Evolutionary conservation across 2,113 vertebrate species (phyloP).

Genomic region (Pionites leucogaster): DNA sequence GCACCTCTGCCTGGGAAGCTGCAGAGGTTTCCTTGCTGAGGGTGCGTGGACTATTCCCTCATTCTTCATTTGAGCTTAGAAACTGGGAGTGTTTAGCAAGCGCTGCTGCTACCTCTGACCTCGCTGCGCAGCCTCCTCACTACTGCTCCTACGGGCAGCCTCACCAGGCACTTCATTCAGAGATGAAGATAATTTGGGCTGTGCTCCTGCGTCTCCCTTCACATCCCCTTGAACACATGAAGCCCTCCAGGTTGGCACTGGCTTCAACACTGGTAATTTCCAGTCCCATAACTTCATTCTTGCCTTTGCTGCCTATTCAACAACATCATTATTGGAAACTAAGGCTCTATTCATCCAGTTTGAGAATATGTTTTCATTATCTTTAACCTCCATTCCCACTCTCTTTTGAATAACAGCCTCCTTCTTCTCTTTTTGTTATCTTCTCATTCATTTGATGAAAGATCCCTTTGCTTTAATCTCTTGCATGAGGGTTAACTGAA

Average conservation of each 20-base stretch:
- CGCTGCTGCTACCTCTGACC: not conserved
- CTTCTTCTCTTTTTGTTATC: conserved; percentile 43
- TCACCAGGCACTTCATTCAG: not conserved
- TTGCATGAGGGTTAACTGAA: conserved; percentile 29
- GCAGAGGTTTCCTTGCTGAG: not conserved
- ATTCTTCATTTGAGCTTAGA: not conserved
- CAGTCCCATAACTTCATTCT: conserved; percentile 31
- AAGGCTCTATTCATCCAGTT: conserved; percentile 53
- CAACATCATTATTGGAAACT: conserved; percentile 59
- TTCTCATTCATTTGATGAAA: conserved; percentile 56
- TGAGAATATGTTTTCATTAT: conserved; percentile 60
- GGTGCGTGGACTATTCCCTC: not conserved
- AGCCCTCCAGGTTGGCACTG: conserved; percentile 25
- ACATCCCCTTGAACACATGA: not conserved
- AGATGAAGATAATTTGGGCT: not conserved
- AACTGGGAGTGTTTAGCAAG: not conserved
- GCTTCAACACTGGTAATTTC: conserved; percentile 5
- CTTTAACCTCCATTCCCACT: conserved; percentile 51
- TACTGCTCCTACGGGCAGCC: not conserved
- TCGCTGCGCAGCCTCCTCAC: not conserved
- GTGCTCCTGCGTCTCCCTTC: not conserved
- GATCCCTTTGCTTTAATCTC: conserved; percentile 53
- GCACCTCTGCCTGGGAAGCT: not conserved
- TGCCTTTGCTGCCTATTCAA: conserved; percentile 34
- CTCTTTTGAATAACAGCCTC: conserved; percentile 29